phyloP scores from a whole-genome alignment of 2,113 vertebrate species.

The Oenanthe melanoleuca region DNA sequence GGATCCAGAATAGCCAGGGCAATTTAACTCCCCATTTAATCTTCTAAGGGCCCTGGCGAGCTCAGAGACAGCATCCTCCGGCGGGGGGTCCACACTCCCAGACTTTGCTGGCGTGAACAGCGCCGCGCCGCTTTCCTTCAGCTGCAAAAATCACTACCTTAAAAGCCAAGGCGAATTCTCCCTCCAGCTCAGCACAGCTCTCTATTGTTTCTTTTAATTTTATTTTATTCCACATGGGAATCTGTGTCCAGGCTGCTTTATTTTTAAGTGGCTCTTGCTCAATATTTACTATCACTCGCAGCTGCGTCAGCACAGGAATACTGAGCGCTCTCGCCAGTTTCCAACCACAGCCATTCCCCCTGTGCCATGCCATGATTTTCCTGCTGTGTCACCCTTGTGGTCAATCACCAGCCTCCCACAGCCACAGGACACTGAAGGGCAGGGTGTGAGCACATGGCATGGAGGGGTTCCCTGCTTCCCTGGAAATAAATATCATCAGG shows the following conservation, averaged over 20 bases:
- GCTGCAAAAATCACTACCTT: background rate
- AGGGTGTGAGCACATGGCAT: background rate
- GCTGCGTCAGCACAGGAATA: background rate
- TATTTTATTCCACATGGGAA: conserved; percentile 4
- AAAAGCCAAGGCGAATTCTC: background rate
- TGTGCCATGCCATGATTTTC: background rate
- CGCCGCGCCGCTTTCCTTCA: rapidly evolving
- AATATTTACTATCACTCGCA: conserved; percentile 19
- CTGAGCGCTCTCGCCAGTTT: background rate
- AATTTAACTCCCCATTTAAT: conserved; percentile 28
- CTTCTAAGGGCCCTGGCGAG: background rate
- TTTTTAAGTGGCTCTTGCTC: conserved; percentile 52
- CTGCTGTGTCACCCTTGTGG: rapidly evolving
- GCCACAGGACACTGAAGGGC: background rate
- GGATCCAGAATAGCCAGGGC: background rate
- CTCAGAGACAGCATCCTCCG: background rate
- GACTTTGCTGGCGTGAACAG: background rate
- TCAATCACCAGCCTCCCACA: background rate
- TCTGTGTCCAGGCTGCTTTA: conserved; percentile 25
- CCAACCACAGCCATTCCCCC: background rate
- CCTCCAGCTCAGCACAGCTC: background rate
- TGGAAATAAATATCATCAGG: background rate
- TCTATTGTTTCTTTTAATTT: conserved; percentile 51
- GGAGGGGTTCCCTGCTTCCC: background rate
- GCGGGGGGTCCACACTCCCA: rapidly evolving